Evolutionary conservation across 2,797 vertebrate species (phyloP), one percentile per base, ranked within the genome.

Genomic region (Sternotherus odoratus): DNA sequence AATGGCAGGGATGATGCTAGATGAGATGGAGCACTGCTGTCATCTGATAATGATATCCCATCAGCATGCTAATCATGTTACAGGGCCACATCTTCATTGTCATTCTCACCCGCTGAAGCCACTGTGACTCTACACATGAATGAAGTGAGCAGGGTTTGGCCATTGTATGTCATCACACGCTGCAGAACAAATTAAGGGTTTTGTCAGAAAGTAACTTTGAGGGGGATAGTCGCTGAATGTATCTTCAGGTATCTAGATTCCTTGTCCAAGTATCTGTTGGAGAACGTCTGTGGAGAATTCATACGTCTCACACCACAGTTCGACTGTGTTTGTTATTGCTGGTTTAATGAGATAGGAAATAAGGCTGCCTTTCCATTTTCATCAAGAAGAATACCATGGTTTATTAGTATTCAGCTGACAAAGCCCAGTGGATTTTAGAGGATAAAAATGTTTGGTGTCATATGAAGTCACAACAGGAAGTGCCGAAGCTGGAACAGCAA

Each of bases 381-480:
- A 66, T 80, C 86, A 74, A 54, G 90, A 97, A 87, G 85, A 93
- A 94, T 91, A 79, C 84, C 86, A 33, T 17, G 13, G 48, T 82
- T 97, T 63, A 83, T 97, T 94, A 77, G 17, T 94, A 95, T 94
- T 95, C 93, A 94, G 28, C 56, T 78, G 81, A 83, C 79, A 87
- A 88, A 96, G 53, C 84, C 93, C 94, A 56, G 88, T 89, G 78
- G 86, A 77, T 63, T 94, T 96, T 66, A 91, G 82, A 80, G 77
- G 86, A 91, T 28, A 17, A 84, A 66, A 85, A 28, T 79, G 88
- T 94, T 97, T 91, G 91, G 83, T 93, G 88, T 95, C 86, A 51
- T 78, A 39, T 33, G 21, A 92, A 94, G 85, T 94, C 56, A 7
- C 85, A 82, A 66, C 2, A 63, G 75, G 82, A 96, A 94, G 90